Base-by-base conservation (phyloP, 2,113 vertebrate species). In the Corvus hawaiiensis region DNA sequence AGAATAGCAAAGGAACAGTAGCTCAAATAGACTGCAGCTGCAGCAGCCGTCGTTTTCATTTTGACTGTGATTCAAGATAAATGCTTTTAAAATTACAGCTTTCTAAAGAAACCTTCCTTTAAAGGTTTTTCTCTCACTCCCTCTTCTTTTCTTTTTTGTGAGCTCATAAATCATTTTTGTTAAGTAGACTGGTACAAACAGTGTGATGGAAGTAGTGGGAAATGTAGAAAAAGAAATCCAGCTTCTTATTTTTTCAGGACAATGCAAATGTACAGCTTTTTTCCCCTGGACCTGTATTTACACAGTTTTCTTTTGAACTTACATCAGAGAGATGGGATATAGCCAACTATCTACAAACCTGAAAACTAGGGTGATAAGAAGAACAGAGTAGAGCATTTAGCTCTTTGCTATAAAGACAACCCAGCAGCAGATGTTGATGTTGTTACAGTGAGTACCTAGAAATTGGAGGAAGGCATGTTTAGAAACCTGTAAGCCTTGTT, bases 21-120 rank as follows among this genome's bases (percentile, higher is more conserved):
- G 73, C 90, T 93, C 66, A 90, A 96, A 93, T 93, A 95, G 94
- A 74, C 66, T 93, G 93, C 94, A 96, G 96, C 97, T 97, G 97
- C 94, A 80, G 63, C 87, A 90, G 69, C 74, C 10, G 0, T 93
- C 51, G 0, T 95, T 92, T 76, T 84, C 81, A 87, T 95, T 96
- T 90, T 92, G 78, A 92, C 91, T 9, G 8, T 73, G 84, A 93
- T 95, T 97, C 67, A 87, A 93, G 85, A 96, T 92, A 92, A 96
- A 96, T 85, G 88, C 88, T 88, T 95, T 97, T 85, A 83, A 95
- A 96, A 96, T 96, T 96, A 92, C 59, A 95, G 88, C 73, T 95
- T 93, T 93, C 80, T 78, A 63, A 83, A 92, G 91, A 87, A 90
- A 84, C 83, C 44, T 85, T 91, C 44, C 41, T 96, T 95, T 92